Evolutionary conservation across 2,888 invertebrate genomes (phyloP).

Genomic region (Automeris io): DNA sequence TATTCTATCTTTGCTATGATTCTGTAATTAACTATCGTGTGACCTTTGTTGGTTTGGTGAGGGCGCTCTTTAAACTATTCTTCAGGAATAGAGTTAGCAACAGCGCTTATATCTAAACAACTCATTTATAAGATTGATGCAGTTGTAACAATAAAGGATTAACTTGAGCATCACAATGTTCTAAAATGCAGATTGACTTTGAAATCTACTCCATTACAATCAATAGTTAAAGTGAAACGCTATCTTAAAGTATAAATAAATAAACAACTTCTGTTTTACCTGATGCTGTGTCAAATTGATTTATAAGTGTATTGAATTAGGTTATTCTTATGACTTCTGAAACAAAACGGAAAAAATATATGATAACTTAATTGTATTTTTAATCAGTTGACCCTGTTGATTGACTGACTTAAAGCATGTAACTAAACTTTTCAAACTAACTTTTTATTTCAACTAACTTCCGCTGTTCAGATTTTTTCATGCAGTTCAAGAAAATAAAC

Average conservation of each 20-base stretch:
- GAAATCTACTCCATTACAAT: neutral
- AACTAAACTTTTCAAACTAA: no score
- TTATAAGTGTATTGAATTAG: conserved; percentile 41
- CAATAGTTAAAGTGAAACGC: conserved; percentile 15
- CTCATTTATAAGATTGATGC: conserved; percentile 62
- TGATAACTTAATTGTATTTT: neutral
- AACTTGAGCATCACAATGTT: neutral
- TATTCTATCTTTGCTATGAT: no score
- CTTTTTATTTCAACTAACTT: no score
- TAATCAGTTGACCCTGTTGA: no score
- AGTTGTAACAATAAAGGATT: neutral
- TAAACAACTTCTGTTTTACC: conserved; percentile 39
- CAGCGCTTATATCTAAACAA: conserved; percentile 66
- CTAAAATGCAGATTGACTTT: neutral
- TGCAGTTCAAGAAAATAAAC: no score
- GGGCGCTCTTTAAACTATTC: no score
- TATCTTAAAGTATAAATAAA: conserved; percentile 21
- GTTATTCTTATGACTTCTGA: conserved; percentile 67
- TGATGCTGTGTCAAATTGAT: conserved; percentile 49
- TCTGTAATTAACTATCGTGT: no score
- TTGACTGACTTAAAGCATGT: no score
- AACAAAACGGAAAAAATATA: conserved; percentile 15
- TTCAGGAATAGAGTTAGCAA: no score
- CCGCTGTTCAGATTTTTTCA: no score
- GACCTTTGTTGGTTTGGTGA: no score